Evolutionary conservation across 1,140 invertebrate species (phyloP).

Genomic region (Ephestia elutella): DNA sequence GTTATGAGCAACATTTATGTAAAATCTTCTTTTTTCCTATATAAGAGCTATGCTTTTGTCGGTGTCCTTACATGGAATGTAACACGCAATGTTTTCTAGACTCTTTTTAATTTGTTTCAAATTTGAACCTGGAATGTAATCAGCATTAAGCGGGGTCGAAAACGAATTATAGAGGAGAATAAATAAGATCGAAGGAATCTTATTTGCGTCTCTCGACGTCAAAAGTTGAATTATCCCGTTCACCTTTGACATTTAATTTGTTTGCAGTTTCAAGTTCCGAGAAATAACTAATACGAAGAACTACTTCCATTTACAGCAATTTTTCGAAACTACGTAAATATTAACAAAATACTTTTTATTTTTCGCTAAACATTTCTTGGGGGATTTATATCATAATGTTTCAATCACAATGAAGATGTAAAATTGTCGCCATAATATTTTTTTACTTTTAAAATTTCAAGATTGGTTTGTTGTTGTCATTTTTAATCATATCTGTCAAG

Average conservation of each 20-base stretch:
- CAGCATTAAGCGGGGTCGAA: slow-evolving; percentile 54
- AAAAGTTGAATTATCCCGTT: not conserved
- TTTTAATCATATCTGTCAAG: not conserved
- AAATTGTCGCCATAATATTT: too few relatives aligned
- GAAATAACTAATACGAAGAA: not conserved
- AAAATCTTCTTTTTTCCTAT: too few relatives aligned
- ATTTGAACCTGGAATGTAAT: slow-evolving; percentile 44
- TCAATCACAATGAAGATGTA: too few relatives aligned
- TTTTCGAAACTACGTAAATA: too few relatives aligned
- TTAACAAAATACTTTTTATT: too few relatives aligned
- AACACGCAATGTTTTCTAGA: not conserved
- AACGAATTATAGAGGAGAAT: slow-evolving; percentile 52
- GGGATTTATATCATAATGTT: too few relatives aligned
- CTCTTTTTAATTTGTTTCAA: not conserved
- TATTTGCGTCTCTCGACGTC: slow-evolving; percentile 10
- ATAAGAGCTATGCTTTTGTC: too few relatives aligned
- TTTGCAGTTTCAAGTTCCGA: not conserved
- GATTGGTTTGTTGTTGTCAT: too few relatives aligned
- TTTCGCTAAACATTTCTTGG: not conserved
- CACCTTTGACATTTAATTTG: not conserved
- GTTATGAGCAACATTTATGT: too few relatives aligned
- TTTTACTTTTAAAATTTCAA: too few relatives aligned
- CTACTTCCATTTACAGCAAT: not conserved
- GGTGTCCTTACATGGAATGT: too few relatives aligned
- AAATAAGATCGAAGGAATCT: slow-evolving; percentile 33